Base-by-base conservation (phyloP, 2,888 invertebrate genomes). In the Diaphora mendica region DNA sequence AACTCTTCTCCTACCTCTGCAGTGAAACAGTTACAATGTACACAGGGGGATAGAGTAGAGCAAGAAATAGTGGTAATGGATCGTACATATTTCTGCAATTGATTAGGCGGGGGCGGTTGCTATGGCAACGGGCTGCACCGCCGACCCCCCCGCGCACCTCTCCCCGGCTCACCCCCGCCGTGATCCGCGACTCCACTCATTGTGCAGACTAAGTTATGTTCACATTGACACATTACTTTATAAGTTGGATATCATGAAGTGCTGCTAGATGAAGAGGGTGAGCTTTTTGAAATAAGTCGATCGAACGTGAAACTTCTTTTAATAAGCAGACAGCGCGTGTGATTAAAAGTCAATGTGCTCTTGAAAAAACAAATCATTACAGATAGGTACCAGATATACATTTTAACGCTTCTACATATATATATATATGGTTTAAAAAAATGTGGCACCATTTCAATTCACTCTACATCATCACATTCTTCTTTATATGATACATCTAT, bases 71-170 rank as follows among this genome's bases (percentile, higher is more conserved):
- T 89, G 94, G 94, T 91, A 87, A 92, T 91, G 89, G 92, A 78
- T 90, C 92, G 93, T 95, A 95, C 95, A 96, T 96, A 95, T 95
- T 95, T 95, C 95, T 96, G 95, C 95, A 96, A 95, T 96, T 95
- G 95, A 95, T 96, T 96, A 95, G 95, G 93, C 94, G 94, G 94
- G 95, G 94, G 92, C 92, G 94, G 95, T 95, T 89, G 92, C 91
- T 91, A 94, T 95, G 92, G 90, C 87, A 87, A 94, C 94, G 86
- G 86, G 90, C 89, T 90, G 86, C 85, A 87, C 71, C 80, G 82
- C 77, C 79, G 62, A 77, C 78, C 76, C 82, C 83, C 77, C 76
- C 75, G 75, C 39, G 64, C 68, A 71, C 73, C 73, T 77, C 72
- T 67, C 74, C 73, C 76, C 77, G 76, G 64, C 73, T 73, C 68